A percentile compares a stretch with the other conserved stretches of the same genome.
phyloP scores from a whole-genome alignment of 2,113 vertebrate genomes.

The Athene noctua region DNA sequence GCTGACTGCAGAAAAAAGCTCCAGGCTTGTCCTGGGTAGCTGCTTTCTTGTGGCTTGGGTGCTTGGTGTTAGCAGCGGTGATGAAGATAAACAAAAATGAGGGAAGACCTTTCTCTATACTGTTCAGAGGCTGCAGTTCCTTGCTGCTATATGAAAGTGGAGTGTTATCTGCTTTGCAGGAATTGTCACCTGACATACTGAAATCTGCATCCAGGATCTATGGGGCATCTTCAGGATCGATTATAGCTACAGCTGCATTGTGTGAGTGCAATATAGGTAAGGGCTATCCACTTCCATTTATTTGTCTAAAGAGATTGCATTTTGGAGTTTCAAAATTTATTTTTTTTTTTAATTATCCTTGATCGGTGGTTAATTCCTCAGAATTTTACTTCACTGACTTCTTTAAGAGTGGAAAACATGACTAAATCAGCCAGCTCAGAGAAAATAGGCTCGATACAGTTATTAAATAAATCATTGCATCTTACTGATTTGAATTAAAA shows the following conservation, averaged over 20 bases:
- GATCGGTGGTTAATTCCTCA: not conserved
- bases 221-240: constrained; percentile 78
- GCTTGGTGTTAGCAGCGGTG: not conserved
- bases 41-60: not conserved
- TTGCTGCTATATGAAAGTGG: constrained; percentile 72
- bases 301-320: not conserved
- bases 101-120: constrained; percentile 54
- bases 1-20: not conserved
- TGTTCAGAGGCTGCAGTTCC: constrained; percentile 78
- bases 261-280: constrained; percentile 68
- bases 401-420: not conserved
- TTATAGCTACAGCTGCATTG: constrained; percentile 58
- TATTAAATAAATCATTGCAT: not conserved
- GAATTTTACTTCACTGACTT: not conserved
- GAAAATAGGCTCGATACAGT: not conserved
- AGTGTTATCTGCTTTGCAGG: constrained; percentile 61
- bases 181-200: constrained; percentile 69
- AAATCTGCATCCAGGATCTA: constrained; percentile 64
- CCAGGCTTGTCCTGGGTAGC: not conserved
- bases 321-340: too few species aligned
- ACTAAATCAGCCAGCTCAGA: not conserved
- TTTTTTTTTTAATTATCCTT: not conserved
- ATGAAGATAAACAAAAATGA: not conserved
- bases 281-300: not conserved
- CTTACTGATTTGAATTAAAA: not conserved